Conservation (phyloP, 2,113 vertebrate genomes). For the Ifrita kowaldi region DNA sequence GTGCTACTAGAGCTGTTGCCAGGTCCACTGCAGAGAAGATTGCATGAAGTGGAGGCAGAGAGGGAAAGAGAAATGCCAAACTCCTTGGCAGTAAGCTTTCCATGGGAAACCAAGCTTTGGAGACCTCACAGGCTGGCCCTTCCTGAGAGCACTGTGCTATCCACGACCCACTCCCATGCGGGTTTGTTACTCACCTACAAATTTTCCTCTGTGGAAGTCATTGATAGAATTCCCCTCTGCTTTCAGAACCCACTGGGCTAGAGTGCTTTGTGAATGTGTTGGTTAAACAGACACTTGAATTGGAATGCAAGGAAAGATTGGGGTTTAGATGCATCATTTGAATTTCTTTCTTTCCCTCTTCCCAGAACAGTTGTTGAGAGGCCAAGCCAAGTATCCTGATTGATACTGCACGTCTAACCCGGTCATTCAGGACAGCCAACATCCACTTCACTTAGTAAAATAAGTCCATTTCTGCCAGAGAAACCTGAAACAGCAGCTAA, state of each 20-base stretch:
- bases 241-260: background rate
- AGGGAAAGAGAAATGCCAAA: background rate
- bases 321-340: background rate
- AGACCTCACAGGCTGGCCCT: background rate
- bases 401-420: background rate
- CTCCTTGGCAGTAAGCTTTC: background rate
- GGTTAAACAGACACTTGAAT: background rate
- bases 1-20: background rate
- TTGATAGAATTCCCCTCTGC: background rate
- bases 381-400: conserved; percentile 15
- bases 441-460: conserved; percentile 53
- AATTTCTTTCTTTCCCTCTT: conserved; percentile 25
- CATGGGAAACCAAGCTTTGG: background rate
- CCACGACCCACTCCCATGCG: background rate
- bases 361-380: conserved; percentile 18
- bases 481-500: conserved; percentile 59
- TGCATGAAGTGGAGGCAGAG: background rate
- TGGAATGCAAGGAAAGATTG: background rate
- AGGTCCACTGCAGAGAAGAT: background rate
- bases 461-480: conserved; percentile 55
- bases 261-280: background rate
- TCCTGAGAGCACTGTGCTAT: background rate
- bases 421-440: background rate
- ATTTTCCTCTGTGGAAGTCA: background rate
- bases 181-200: background rate